Evolutionary conservation across 2,888 invertebrate species (phyloP), one percentile per base, ranked within the genome.

Genomic region (Diaperis boleti): DNA sequence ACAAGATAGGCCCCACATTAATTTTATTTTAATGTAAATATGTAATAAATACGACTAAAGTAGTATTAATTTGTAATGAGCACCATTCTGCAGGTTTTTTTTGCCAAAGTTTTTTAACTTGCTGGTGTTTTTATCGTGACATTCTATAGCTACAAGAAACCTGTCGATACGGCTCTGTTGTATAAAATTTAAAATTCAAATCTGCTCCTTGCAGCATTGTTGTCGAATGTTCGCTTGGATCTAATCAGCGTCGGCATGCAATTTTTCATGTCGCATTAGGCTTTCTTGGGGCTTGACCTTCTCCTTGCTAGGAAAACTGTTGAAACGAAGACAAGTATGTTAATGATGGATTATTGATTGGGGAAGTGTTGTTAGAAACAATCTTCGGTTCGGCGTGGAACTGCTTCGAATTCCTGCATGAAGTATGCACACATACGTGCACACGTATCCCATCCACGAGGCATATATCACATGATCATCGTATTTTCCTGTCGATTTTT

Each of bases 381-480:
- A 57, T 57, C 57, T 57, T 47, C 26, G 14, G 13, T 57, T 47
- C 26, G 14, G 13, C 49, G 56, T 63, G 50, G 69, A 69, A 69
- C 66, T 69, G 66, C 63, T 69, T 69, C 64, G 67, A 69, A 69
- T 67, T 69, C 65, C 62, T 65, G 62, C 66, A 66, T 66, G 64
- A 67, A 64, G 57, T 64, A 66, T 67, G 69, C 66, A 64, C 65
- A 65, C 62, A 64, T 67, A 65, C 57, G 66, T 67, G 67, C 66
- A 64, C 49, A 64, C 49, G 59, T 59, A 64, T 65, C n/a, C n/a
- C n/a, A n/a, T n/a, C 67, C 64, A 67, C 62, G 18, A 66, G 66
- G 66, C 64, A 69, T 69, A 69, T 69, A 69, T 69, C 69, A 67
- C 69, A 66, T 59, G 66, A 66, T 67, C 63, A 63, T 57, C 61